Percentiles rank a stretch among this genome's conserved stretches.
Conservation (phyloP, 2,888 invertebrate genomes). For the Charanyca ferruginea region DNA sequence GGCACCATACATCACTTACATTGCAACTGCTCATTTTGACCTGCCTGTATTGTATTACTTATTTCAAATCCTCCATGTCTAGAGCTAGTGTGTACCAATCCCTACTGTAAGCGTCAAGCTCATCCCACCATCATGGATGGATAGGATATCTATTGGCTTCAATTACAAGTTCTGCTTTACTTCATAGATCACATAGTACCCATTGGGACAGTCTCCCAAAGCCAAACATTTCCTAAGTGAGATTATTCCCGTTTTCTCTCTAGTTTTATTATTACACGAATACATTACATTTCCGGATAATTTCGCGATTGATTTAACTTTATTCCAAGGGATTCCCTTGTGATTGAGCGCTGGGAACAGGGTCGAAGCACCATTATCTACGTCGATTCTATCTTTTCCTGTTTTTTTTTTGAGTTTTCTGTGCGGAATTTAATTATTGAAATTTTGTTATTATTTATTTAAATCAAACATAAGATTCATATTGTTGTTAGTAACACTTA, state of each 20-base stretch:
- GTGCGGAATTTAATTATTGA: not conserved
- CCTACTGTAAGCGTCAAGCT: too few relatives aligned
- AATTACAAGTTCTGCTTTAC: not conserved
- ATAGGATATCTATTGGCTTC: not conserved
- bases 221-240: not conserved
- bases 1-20: too few relatives aligned
- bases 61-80: too few relatives aligned
- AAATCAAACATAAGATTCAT: too few relatives aligned
- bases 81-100: too few relatives aligned
- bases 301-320: conserved; percentile 37
- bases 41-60: too few relatives aligned
- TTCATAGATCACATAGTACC: not conserved
- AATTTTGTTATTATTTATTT: not conserved
- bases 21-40: too few relatives aligned
- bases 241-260: conserved; percentile 1
- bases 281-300: conserved; percentile 32
- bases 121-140: too few relatives aligned
- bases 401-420: not conserved
- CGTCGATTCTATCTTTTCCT: not conserved
- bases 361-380: not conserved
- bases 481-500: too few relatives aligned
- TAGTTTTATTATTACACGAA: conserved; percentile 24
- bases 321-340: conserved; percentile 22
- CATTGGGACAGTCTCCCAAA: not conserved
- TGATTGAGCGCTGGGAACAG: conserved; percentile 2